Base-by-base conservation (phyloP, 2,888 invertebrate species). In the Xestia ashworthii region DNA sequence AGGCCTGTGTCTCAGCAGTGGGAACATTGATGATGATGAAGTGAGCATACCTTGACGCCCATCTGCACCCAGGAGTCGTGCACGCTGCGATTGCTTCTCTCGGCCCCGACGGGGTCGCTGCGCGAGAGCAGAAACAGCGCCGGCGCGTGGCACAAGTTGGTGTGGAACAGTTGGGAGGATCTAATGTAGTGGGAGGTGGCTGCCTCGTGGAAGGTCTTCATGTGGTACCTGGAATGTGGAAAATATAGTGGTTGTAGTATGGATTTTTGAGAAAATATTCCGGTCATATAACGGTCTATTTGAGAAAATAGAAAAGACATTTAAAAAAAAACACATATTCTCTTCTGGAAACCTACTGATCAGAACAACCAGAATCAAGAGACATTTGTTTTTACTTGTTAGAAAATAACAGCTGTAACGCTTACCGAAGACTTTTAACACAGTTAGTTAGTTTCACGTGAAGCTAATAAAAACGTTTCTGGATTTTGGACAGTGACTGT, bases 101-200 rank as follows among this genome's bases (percentile, higher is more conserved):
- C 97, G 0, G 98, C 97, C 4, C 99, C 99, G 32, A 99, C 98
- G 0, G 98, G 98, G 80, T 96, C 96, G 79, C 92, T 93, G 87
- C 98, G 97, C 78, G 98, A 98, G 74, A 98, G 97, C 72, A 98
- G 96, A 93, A 98, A 97, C 82, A 98, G 95, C 1, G 98, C 98
- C 3, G 99, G 99, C 60, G 98, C 97, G 85, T 96, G 97, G 72
- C 98, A 97, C 74, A 98, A 93, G 89, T 98, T 98, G 11, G 98
- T 97, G 92, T 99, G 98, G 95, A 99, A 99, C 95, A 98, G 97
- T 91, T 98, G 98, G 90, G 98, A 98, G 16, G 99, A 98, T 76
- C 98, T 97, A 89, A 98, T 97, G 94, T 99, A 99, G 96, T 99
- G 99, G 72, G 97, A 97, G 0, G 99, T 99, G 9, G 99, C 98